These are phyloP conservation scores for Helicoverpa zea DNA, from an alignment of 1,140 invertebrate species.

Conservation along the genomic window DNA sequence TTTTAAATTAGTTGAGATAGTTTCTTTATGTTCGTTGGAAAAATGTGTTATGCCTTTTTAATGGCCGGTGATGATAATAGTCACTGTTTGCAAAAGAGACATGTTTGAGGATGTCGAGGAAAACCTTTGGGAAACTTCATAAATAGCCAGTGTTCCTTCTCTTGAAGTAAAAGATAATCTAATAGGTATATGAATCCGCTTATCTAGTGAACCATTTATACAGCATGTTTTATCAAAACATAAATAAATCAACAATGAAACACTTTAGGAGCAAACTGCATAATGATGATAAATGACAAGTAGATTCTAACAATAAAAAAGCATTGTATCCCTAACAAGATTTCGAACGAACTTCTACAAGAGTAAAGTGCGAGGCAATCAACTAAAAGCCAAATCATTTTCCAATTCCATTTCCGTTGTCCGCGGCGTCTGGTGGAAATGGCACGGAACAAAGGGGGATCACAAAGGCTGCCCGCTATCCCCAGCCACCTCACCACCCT, in stretches of 20 bases:
- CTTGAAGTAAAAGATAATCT: too few species aligned
- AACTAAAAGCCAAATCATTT: conserved; percentile 85
- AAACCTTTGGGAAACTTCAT: too few species aligned
- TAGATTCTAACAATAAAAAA: conserved; percentile 26
- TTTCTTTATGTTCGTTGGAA: too few species aligned
- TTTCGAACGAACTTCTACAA: conserved; percentile 27
- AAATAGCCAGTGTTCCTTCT: too few species aligned
- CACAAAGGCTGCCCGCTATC: conserved; percentile 68
- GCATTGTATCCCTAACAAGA: conserved; percentile 10
- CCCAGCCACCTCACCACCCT: conserved; percentile 52
- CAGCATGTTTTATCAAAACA: neutral
- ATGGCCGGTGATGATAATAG: too few species aligned
- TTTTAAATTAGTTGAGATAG: too few species aligned
- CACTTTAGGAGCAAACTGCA: neutral
- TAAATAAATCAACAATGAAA: neutral
- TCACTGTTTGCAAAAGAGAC: too few species aligned
- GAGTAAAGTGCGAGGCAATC: conserved; percentile 66
- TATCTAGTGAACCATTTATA: neutral
- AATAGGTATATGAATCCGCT: too few species aligned
- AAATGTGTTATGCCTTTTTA: too few species aligned
- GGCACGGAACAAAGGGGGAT: conserved; percentile 75
- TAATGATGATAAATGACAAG: conserved; percentile 29
- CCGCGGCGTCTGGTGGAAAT: conserved; percentile 68
- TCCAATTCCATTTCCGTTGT: conserved; percentile 84
- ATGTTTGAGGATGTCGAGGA: too few species aligned